Percentiles rank a stretch among this genome's conserved stretches.
Evolutionary conservation across 92 coral and sea anemone genomes (phyloP).

Genomic region (Palythoa caribaeorum): DNA sequence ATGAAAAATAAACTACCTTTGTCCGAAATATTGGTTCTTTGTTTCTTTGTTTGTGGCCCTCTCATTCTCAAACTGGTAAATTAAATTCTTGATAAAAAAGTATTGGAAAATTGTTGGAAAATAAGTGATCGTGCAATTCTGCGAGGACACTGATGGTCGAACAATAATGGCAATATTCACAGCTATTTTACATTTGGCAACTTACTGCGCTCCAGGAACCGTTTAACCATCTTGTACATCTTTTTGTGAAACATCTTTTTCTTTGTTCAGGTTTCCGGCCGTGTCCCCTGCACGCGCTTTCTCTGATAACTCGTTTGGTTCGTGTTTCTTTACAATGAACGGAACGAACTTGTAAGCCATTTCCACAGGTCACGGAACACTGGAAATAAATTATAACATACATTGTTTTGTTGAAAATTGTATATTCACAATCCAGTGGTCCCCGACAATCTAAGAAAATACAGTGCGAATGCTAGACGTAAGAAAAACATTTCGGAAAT

Average conservation of each 20-base stretch:
- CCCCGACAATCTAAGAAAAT: no score
- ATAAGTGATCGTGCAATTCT: no score
- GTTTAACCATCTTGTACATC: constrained; percentile 27
- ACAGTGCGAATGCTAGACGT: no score
- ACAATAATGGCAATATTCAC: no score
- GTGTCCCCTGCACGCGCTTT: neutral
- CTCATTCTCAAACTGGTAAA: no score
- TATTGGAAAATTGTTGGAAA: neutral
- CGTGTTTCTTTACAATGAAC: constrained; percentile 34
- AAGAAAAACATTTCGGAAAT: no score
- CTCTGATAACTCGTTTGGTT: constrained; percentile 5
- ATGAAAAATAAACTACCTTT: no score
- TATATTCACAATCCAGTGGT: neutral
- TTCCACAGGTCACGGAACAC: constrained; percentile 46
- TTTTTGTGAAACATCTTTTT: neutral
- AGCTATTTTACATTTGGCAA: neutral
- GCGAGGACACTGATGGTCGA: no score
- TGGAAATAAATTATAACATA: neutral
- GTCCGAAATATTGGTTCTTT: no score
- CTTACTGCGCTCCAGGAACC: constrained; percentile 38
- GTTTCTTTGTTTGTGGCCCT: no score
- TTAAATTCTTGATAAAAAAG: no score
- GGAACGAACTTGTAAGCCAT: constrained; percentile 31
- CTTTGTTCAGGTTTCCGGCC: constrained; percentile 17
- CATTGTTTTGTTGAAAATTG: no score